Conservation (phyloP, 2,113 vertebrate genomes). For the Corapipo altera region DNA sequence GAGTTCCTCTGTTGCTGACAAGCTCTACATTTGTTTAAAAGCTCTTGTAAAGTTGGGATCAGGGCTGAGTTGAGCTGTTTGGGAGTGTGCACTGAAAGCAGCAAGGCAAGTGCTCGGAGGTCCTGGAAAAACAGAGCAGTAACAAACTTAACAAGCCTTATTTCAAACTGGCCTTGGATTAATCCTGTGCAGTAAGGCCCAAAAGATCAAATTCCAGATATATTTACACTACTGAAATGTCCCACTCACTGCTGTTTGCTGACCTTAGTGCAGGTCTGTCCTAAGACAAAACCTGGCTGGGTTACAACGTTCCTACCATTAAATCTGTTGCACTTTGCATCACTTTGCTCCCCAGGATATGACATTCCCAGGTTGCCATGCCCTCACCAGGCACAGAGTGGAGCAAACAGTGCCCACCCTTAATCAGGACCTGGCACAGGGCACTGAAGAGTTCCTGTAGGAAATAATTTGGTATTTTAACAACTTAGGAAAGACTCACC, state of each 20-base stretch:
- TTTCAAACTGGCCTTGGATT: not conserved
- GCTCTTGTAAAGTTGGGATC: conserved; percentile 91
- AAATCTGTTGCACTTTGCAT: not conserved
- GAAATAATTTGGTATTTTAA: not conserved
- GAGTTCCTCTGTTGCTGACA: conserved; percentile 90
- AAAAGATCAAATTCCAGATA: not conserved
- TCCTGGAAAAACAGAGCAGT: conserved; percentile 77
- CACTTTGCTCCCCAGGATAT: not conserved
- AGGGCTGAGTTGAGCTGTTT: conserved; percentile 89
- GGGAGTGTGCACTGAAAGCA: conserved; percentile 92
- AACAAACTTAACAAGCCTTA: not conserved
- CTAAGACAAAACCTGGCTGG: not conserved
- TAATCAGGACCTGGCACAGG: too few species aligned
- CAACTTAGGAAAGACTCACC: conserved; percentile 70
- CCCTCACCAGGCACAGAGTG: not conserved
- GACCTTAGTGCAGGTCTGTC: not conserved
- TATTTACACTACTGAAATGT: too few species aligned
- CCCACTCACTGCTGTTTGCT: not conserved
- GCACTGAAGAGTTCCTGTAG: not conserved
- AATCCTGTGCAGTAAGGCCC: not conserved
- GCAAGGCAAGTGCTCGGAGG: conserved; percentile 89
- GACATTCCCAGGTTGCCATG: not conserved
- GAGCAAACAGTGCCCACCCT: not conserved
- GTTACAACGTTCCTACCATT: not conserved
- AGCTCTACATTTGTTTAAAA: conserved; percentile 86